A percentile compares a stretch with the other conserved stretches of the same genome.
Evolutionary conservation across 1,140 invertebrate genomes (phyloP).

Genomic region (Pseudomyrmex cubaensis): DNA sequence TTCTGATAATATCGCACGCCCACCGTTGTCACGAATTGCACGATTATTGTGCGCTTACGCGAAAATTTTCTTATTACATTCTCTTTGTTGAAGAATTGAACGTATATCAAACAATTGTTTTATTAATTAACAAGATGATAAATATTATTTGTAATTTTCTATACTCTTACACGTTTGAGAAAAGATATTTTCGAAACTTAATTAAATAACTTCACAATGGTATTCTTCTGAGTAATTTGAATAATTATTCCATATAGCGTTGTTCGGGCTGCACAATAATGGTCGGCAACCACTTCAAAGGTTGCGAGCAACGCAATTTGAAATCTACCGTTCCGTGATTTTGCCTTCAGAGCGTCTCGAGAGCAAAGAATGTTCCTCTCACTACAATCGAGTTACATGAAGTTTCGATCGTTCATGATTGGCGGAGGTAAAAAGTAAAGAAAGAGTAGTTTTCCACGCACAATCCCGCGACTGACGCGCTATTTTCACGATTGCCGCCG

Average conservation of each 20-base stretch:
- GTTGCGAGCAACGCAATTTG: not conserved
- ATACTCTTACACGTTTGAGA: not conserved
- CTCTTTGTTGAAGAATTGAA: not conserved
- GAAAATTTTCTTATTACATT: not conserved
- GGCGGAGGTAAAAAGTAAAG: not conserved
- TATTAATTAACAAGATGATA: constrained; percentile 23
- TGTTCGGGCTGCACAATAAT: constrained; percentile 28
- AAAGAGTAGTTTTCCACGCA: constrained; percentile 2
- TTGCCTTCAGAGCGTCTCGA: not conserved
- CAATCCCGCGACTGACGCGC: constrained; percentile 28
- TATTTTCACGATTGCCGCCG: constrained; percentile 36
- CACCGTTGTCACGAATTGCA: not conserved
- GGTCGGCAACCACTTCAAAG: constrained; percentile 34
- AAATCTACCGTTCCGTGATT: constrained; percentile 22
- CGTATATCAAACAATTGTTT: constrained; percentile 13
- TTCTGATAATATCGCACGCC: too few relatives aligned
- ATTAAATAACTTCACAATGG: not conserved
- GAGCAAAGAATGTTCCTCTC: not conserved
- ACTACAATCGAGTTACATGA: not conserved
- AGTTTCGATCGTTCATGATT: constrained; percentile 11
- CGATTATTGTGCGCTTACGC: not conserved
- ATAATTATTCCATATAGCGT: constrained; percentile 44
- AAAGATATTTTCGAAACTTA: constrained; percentile 20
- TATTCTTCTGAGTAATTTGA: constrained; percentile 55
- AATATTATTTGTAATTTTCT: constrained; percentile 22